Evolutionary conservation across 1,140 invertebrate genomes (phyloP), one percentile per base, ranked within the genome.

Genomic region (Penaeus chinensis): DNA sequence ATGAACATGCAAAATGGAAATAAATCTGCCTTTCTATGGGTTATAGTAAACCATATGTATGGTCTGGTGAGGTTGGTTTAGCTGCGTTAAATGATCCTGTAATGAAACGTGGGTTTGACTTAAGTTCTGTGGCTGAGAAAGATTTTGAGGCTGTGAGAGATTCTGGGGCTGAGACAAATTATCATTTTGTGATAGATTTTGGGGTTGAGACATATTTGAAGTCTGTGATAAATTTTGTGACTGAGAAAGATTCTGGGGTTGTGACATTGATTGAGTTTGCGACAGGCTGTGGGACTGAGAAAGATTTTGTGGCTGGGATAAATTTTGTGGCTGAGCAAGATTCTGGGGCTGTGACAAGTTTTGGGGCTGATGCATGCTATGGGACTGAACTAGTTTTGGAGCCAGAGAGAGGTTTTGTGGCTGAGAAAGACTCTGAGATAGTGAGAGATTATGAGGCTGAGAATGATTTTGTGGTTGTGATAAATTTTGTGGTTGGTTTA

Each of bases 21-120:
- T 65, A 37, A 71, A 54, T 60, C 60, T 19, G 60, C 27, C 1
- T 24, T 37, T 69, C 60, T 27, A 86, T 60, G 84, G 61, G 81
- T 86, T 86, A 69, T 86, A 86, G 54, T 86, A 86, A 54, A 86
- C 84, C 84, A 86, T 86, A 66, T 86, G 84, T 66, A 86, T 86
- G 62, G 24, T 71, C 42, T 86, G 84, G 27, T 79, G 84, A 54
- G 62, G 63, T 24, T 86, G 84, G 54, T 71, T 62, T 24, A 87
- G 79, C 37, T 82, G 85, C n/a, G 66, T 76, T 27, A 82, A 62
- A 76, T 78, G 80, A 7, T 77, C 86, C 37, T 87, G 86, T 27
- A 87, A 81, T n/a, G 86, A 82, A 4, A 82, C 69, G 27, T 87
- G 86, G 20, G 86, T 22, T 54, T 87, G 86, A 76, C 86, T 87